These are phyloP conservation scores for Pentalonia nigronervosa DNA, from an alignment of 1,140 invertebrate genomes.

Conservation along the genomic window DNA sequence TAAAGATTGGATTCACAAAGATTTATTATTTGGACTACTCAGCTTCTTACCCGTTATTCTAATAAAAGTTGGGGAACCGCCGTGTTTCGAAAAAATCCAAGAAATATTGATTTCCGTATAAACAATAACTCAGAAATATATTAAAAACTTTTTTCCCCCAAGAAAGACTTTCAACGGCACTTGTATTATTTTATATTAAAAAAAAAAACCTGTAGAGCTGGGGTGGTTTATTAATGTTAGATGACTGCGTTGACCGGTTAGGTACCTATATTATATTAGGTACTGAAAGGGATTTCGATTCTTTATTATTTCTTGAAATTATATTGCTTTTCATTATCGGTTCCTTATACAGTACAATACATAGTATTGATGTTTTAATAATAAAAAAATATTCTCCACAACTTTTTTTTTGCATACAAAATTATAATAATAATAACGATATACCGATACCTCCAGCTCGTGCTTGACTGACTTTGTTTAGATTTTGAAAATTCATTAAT, in stretches of 20 bases:
- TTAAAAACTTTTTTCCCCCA: slow-evolving; percentile 48
- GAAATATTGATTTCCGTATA: slow-evolving; percentile 54
- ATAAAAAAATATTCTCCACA: background rate
- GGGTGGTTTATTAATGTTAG: slow-evolving; percentile 53
- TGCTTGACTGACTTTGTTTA: background rate
- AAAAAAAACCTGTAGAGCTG: slow-evolving; percentile 35
- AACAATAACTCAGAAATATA: slow-evolving; percentile 57
- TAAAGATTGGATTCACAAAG: background rate
- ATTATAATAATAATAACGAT: background rate
- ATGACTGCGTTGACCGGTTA: slow-evolving; percentile 46
- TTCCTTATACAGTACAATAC: background rate
- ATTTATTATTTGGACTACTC: background rate
- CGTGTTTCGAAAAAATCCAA: background rate
- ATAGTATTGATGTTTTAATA: background rate
- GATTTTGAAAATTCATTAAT: background rate
- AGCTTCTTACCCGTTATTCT: background rate
- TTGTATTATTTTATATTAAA: slow-evolving; percentile 57
- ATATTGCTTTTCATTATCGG: slow-evolving; percentile 26
- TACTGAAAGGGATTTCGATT: slow-evolving; percentile 24
- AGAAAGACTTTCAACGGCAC: slow-evolving; percentile 42
- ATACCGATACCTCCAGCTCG: background rate
- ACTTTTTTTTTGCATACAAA: background rate
- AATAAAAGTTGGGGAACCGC: slow-evolving; percentile 28
- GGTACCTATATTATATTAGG: slow-evolving; percentile 23
- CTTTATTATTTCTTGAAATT: slow-evolving; percentile 33